Evolutionary conservation across 23 tunicate species (phyloP).

Genomic region (Halocynthia roretzi): DNA sequence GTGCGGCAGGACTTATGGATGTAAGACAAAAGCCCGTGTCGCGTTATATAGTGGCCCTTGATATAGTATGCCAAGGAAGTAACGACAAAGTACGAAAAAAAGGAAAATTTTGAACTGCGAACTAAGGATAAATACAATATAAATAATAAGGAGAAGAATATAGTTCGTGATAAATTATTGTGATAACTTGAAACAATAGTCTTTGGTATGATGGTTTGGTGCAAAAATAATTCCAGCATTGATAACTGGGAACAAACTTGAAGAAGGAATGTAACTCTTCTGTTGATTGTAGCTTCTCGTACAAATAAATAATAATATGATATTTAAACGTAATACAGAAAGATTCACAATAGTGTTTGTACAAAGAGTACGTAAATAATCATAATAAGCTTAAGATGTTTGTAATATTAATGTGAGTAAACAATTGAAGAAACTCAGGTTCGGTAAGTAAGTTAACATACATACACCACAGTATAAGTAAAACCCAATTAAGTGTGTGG

Average conservation of each 20-base stretch:
- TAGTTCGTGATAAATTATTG: background rate
- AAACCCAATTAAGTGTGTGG: too few species aligned
- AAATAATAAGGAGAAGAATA: background rate
- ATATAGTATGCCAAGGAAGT: background rate
- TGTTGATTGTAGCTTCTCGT: too few species aligned
- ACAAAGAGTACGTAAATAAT: too few species aligned
- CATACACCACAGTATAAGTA: too few species aligned
- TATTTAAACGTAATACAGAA: too few species aligned
- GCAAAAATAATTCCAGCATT: background rate
- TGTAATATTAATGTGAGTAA: too few species aligned
- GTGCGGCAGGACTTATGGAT: background rate
- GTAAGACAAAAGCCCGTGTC: background rate
- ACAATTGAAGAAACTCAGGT: too few species aligned
- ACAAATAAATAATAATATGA: too few species aligned
- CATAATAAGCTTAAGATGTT: too few species aligned
- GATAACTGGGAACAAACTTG: background rate
- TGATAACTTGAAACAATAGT: background rate
- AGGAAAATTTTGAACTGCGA: background rate
- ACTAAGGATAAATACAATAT: background rate
- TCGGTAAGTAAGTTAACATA: too few species aligned
- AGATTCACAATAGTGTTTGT: too few species aligned
- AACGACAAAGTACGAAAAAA: background rate
- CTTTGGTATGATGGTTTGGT: conserved; percentile 5
- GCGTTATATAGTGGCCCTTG: background rate
- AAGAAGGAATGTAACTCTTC: too few species aligned